These are phyloP conservation scores for Anodontia alba DNA, from an alignment of 2,888 invertebrate genomes.

Conservation along the genomic window DNA sequence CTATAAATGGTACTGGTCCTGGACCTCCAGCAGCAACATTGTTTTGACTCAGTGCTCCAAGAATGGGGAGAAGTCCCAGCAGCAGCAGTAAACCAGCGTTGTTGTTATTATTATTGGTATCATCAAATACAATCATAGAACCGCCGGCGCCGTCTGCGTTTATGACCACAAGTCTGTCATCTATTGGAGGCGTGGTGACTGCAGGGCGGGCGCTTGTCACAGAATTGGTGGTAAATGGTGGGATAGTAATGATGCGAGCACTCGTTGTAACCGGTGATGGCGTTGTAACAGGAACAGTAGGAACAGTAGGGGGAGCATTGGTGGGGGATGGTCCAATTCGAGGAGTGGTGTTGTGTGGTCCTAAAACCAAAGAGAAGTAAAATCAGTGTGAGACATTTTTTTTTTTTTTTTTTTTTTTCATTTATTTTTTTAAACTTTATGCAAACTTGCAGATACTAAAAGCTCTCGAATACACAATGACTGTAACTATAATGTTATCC, in stretches of 20 bases:
- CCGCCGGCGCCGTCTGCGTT: slow-evolving; percentile 22
- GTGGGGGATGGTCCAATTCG: neutral
- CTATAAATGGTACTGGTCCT: neutral
- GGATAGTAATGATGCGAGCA: slow-evolving; percentile 1
- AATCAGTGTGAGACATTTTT: no score
- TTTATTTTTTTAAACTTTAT: no score
- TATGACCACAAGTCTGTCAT: slow-evolving; percentile 29
- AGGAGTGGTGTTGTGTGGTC: slow-evolving; percentile 5
- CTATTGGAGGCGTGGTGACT: neutral
- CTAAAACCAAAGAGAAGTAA: no score
- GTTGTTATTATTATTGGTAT: neutral
- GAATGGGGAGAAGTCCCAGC: slow-evolving; percentile 41
- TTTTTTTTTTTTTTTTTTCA: no score
- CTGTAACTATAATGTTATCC: no score
- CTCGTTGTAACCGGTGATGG: neutral
- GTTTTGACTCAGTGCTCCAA: slow-evolving; percentile 45
- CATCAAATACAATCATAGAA: neutral
- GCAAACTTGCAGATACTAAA: no score
- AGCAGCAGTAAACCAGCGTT: slow-evolving; percentile 40
- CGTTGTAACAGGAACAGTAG: neutral
- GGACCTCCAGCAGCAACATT: neutral
- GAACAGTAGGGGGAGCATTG: neutral
- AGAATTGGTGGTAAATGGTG: neutral
- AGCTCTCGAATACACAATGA: no score
- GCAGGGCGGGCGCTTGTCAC: neutral